These are phyloP conservation scores for Drosophila dives DNA, from an alignment of 2,888 invertebrate genomes.

Conservation along the genomic window DNA sequence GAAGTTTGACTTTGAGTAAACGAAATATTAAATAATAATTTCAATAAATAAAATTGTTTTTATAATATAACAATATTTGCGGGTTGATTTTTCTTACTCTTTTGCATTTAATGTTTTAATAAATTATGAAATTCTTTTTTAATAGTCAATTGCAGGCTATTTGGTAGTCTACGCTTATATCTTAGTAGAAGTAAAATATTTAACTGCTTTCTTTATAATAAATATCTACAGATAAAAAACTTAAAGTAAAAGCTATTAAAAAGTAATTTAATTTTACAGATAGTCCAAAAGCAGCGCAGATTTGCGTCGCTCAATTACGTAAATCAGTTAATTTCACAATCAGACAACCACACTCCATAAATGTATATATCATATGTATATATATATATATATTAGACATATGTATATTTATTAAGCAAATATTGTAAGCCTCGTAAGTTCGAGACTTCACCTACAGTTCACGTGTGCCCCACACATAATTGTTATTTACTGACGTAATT, in stretches of 20 bases:
- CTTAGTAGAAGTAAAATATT: not conserved
- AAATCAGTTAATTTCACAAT: slow-evolving; percentile 27
- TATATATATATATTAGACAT: not conserved
- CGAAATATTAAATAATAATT: not conserved
- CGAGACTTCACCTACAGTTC: slow-evolving; percentile 33
- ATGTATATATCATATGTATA: not conserved
- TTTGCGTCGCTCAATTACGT: slow-evolving; percentile 8
- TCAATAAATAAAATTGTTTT: not conserved
- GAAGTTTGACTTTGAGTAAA: not conserved
- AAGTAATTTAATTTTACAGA: not conserved
- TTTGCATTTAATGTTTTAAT: not conserved
- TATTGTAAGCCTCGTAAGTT: slow-evolving; percentile 11
- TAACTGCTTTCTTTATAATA: too few relatives aligned
- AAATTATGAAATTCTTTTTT: not conserved
- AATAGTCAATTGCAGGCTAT: not conserved
- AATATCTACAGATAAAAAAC: too few relatives aligned
- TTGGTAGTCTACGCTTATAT: not conserved
- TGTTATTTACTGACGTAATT: slow-evolving; percentile 23
- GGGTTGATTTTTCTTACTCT: not conserved
- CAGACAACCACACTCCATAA: not conserved
- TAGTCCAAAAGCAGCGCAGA: not conserved
- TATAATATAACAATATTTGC: not conserved
- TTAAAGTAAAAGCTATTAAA: not conserved
- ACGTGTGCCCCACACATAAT: slow-evolving; percentile 48
- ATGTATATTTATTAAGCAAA: slow-evolving; percentile 10